Evolutionary conservation across 2,113 vertebrate genomes (phyloP).

Genomic region (Callipepla californica): DNA sequence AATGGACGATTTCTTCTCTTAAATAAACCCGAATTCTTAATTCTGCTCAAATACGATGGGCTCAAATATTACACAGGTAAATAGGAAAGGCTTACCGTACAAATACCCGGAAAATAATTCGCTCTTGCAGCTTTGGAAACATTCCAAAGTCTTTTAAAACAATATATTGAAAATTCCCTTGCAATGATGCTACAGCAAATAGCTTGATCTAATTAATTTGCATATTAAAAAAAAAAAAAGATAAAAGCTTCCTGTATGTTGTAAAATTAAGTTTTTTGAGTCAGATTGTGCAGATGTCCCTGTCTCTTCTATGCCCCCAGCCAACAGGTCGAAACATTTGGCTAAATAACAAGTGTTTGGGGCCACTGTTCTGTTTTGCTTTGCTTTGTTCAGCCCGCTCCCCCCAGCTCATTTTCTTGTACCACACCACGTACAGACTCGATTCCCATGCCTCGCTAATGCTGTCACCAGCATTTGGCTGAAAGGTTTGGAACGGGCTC

Average conservation of each 20-base stretch:
- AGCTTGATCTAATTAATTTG: neutral
- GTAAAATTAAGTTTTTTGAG: neutral
- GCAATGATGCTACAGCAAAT: neutral
- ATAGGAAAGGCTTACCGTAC: neutral
- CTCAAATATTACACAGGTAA: neutral
- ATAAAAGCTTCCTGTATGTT: neutral
- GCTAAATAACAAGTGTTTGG: neutral
- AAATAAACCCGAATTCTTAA: neutral
- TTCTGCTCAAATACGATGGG: neutral
- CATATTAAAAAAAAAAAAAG: neutral
- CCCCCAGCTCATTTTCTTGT: constrained; percentile 33
- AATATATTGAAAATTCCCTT: neutral
- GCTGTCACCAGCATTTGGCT: constrained; percentile 62
- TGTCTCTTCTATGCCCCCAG: neutral
- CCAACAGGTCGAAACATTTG: neutral
- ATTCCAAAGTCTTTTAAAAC: neutral
- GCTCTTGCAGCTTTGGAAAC: neutral
- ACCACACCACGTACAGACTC: constrained; percentile 9
- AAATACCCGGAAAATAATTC: neutral
- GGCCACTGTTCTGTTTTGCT: constrained; percentile 54
- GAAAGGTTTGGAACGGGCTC: constrained; percentile 30
- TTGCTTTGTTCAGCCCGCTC: constrained; percentile 28
- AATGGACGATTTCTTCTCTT: neutral
- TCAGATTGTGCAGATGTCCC: neutral
- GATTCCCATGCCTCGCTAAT: constrained; percentile 58